phyloP scores from a whole-genome alignment of 2,113 vertebrate species.

The Seriola dumerili region DNA sequence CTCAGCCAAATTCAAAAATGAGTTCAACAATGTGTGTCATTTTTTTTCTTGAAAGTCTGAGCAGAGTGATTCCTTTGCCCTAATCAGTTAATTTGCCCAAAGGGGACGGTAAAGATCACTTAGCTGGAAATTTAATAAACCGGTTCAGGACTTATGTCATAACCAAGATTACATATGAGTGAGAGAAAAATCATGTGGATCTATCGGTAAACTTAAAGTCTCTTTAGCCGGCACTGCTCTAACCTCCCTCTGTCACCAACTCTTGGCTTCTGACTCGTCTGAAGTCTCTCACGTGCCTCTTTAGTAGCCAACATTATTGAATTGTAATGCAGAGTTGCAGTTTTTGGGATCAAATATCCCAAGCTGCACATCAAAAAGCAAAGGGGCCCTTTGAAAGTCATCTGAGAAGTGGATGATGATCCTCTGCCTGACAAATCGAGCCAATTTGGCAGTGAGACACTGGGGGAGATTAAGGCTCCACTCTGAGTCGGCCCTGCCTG shows the following conservation, averaged over 20 bases:
- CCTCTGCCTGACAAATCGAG: conserved; percentile 71
- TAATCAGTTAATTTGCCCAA: conserved; percentile 28
- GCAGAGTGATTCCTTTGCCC: conserved; percentile 12
- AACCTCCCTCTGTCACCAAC: not conserved
- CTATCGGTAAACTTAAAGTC: not conserved
- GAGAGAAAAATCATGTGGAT: conserved; percentile 25
- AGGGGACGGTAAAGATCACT: not conserved
- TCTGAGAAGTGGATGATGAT: conserved; percentile 70
- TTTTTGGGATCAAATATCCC: conserved; percentile 61
- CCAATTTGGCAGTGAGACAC: conserved; percentile 75
- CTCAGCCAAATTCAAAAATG: conserved; percentile 51
- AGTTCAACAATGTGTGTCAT: conserved; percentile 22
- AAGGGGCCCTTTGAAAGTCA: conserved; percentile 71
- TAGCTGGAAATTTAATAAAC: conserved; percentile 12
- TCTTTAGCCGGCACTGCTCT: conserved; percentile 7
- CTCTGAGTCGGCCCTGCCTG: conserved; percentile 61
- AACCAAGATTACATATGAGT: not conserved
- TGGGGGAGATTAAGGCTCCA: conserved; percentile 72
- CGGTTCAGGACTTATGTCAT: not conserved
- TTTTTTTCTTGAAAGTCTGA: conserved; percentile 10
- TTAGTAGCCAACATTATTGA: conserved; percentile 30
- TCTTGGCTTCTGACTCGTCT: conserved; percentile 13
- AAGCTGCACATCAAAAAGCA: conserved; percentile 72
- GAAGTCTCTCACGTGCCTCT: conserved; percentile 7
- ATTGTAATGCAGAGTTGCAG: conserved; percentile 47